These are phyloP conservation scores for Thamnaconus septentrionalis DNA, from an alignment of 2,113 vertebrate genomes.

Conservation along the genomic window DNA sequence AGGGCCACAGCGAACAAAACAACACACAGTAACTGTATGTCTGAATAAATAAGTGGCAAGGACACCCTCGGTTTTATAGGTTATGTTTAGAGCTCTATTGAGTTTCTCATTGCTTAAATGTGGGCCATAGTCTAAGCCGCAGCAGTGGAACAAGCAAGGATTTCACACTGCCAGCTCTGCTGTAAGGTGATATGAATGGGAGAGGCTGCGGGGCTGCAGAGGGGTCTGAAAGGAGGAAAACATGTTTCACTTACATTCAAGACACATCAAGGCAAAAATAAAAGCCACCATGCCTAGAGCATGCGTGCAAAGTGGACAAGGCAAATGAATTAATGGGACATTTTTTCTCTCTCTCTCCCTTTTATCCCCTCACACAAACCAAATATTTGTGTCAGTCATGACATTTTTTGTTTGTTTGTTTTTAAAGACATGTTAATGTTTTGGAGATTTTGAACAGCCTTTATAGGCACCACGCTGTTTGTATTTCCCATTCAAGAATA, in stretches of 20 bases:
- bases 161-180: constrained; percentile 47
- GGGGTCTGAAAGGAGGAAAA: constrained; percentile 9
- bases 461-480: no score
- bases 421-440: no score
- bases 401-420: no score
- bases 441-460: no score
- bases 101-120: constrained; percentile 18
- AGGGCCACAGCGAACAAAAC: not conserved
- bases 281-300: not conserved
- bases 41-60: not conserved
- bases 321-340: no score
- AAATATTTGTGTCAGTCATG: no score
- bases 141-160: constrained; percentile 39
- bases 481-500: no score
- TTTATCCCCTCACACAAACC: no score
- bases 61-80: not conserved
- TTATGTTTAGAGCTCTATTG: constrained; percentile 1
- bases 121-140: constrained; percentile 7
- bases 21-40: constrained; percentile 1
- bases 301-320: no score
- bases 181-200: constrained; percentile 38
- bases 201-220: constrained; percentile 17
- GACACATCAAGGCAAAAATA: constrained; percentile 30
- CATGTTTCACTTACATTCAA: constrained; percentile 17
- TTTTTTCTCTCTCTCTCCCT: no score